phyloP scores from a whole-genome alignment of 1,140 invertebrate genomes.

The Eueides isabella region DNA sequence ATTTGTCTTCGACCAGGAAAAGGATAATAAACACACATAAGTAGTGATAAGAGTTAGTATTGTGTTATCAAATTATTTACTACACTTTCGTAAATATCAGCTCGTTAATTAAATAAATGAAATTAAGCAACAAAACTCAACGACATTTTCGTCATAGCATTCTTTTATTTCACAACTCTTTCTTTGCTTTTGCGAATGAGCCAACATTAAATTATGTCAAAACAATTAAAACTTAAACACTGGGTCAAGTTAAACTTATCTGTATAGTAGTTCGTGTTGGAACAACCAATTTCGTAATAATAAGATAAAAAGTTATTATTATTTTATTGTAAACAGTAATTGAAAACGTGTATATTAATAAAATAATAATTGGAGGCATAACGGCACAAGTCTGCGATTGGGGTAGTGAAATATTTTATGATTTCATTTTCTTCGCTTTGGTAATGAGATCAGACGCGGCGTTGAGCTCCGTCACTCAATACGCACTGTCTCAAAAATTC shows the following conservation, averaged over 20 bases:
- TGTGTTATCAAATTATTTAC: too few species aligned
- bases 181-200: conserved; percentile 13
- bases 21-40: not conserved
- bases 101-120: not conserved
- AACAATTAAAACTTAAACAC: conserved; percentile 27
- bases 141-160: not conserved
- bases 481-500: too few species aligned
- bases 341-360: not conserved
- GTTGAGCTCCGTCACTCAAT: too few species aligned
- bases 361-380: too few species aligned
- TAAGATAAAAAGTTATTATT: not conserved
- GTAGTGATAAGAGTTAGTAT: too few species aligned
- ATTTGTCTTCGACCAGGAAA: not conserved
- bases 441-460: too few species aligned
- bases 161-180: conserved; percentile 16
- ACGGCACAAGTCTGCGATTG: too few species aligned
- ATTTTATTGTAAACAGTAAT: conserved; percentile 9
- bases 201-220: conserved; percentile 25
- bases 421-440: too few species aligned
- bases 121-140: conserved; percentile 4
- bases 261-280: conserved; percentile 25
- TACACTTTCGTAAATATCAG: not conserved
- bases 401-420: too few species aligned
- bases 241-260: conserved; percentile 31
- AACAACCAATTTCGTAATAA: conserved; percentile 19